Base-by-base conservation (phyloP, 2,113 vertebrate genomes). In the Cyanoliseus patagonus region DNA sequence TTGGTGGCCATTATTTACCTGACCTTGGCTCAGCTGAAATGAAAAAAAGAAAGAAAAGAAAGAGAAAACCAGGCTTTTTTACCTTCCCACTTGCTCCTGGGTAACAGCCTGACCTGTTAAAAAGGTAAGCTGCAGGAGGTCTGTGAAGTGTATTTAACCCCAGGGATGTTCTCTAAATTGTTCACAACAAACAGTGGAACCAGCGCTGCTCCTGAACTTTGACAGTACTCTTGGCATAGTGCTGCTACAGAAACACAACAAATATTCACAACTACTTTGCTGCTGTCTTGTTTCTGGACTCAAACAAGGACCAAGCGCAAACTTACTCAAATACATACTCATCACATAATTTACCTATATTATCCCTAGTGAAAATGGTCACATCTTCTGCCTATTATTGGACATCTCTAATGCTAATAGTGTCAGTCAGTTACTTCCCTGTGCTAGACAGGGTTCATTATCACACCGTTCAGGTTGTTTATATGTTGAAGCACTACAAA, bases 381-480 rank as follows among this genome's bases (percentile, higher is more conserved):
- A 0, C 14, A 27, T 18, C 30, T 82, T 35, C 39, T 52, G 28
- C 23, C 37, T 72, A 0, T 74, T 67, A 25, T n/a, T 39, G 1
- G 8, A 7, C 33, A 51, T 12, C 49, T 17, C 33, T 53, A 16
- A 47, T 3, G 13, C 51, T 66, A 41, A 2, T 6, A 39, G 9
- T 49, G 64, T 7, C 4, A 16, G 80, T 10, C 31, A 69, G 64
- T 44, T 62, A 42, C 39, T 79, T 5, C 42, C 31, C 79, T 30
- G 0, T 12, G 42, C 25, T 23, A 52, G 42, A 46, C 1, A 35
- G 75, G 51, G 68, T 30, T 69, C 64, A 81, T 83, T 62, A 49
- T 17, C 1, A 0, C 77, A 16, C 68, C 24, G 5, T 3, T 35
- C 63, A 66, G 52, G 52, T n/a, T 67, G 31, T 47, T 89, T 13